Conservation (phyloP, 2,113 vertebrate genomes). For the Carassius carassius region DNA sequence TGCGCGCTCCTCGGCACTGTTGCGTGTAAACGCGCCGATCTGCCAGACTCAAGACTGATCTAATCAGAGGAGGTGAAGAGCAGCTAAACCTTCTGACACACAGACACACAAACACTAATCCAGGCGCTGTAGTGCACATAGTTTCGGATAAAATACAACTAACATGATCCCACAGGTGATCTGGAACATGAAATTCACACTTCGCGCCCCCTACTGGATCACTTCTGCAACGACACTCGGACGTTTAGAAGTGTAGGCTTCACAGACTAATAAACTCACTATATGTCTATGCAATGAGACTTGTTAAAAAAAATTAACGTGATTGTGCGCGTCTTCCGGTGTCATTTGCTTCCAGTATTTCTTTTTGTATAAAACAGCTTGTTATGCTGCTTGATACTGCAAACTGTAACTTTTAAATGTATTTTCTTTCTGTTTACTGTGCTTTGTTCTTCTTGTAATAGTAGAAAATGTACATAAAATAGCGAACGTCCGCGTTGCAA, state of each 20-base stretch:
- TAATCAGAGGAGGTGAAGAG: neutral
- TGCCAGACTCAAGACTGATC: neutral
- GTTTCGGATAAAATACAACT: neutral
- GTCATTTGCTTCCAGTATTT: too few relatives aligned
- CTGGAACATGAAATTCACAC: neutral
- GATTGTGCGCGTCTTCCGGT: too few relatives aligned
- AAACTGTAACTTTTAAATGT: too few relatives aligned
- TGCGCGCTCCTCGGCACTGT: neutral
- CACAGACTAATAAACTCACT: neutral
- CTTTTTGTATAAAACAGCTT: too few relatives aligned
- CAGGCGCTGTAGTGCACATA: neutral
- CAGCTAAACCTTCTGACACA: conserved; percentile 10
- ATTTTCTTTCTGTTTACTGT: too few relatives aligned
- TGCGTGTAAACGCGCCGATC: neutral
- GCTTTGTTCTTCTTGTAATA: too few relatives aligned
- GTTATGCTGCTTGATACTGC: too few relatives aligned
- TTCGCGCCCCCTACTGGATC: neutral
- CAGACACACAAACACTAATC: neutral
- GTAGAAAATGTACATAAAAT: too few relatives aligned
- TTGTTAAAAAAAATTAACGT: too few relatives aligned
- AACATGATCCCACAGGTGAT: too few relatives aligned
- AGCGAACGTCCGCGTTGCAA: too few relatives aligned
- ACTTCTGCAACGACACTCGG: neutral
- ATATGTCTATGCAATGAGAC: too few relatives aligned
- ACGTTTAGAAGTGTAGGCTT: neutral